Evolutionary conservation across 2,113 vertebrate species (phyloP).

Genomic region (Cynopterus brachyotis): DNA sequence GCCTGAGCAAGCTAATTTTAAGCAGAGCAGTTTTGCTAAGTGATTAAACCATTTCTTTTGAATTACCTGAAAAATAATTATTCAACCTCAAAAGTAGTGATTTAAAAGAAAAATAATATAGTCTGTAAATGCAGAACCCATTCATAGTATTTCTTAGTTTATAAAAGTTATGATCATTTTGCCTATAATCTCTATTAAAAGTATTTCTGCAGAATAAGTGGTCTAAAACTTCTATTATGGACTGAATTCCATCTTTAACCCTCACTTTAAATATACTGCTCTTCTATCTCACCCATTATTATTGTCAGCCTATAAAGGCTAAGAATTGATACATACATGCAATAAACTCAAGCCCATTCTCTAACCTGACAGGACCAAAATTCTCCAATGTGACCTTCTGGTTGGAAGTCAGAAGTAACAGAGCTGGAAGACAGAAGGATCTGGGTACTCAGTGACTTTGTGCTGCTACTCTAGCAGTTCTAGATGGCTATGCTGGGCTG

Average conservation of each 20-base stretch:
- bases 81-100: not conserved
- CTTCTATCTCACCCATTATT: not conserved
- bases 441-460: no score
- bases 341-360: not conserved
- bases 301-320: not conserved
- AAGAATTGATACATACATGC: not conserved
- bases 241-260: not conserved
- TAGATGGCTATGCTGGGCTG: not conserved
- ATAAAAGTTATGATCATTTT: not conserved
- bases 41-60: not conserved
- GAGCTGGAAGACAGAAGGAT: not conserved
- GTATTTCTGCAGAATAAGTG: not conserved
- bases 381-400: not conserved
- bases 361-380: not conserved
- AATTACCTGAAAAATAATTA: conserved; percentile 18
- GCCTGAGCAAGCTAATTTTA: conserved; percentile 12
- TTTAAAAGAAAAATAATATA: not conserved
- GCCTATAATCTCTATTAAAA: not conserved
- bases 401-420: not conserved
- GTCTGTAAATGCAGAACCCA: not conserved
- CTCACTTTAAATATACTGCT: not conserved
- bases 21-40: not conserved
- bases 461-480: not conserved
- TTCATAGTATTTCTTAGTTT: not conserved
- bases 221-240: not conserved